A percentile compares a stretch with the other conserved stretches of the same genome.
Conservation (phyloP, 2,888 invertebrate genomes). For the Zeuzera pyrina region DNA sequence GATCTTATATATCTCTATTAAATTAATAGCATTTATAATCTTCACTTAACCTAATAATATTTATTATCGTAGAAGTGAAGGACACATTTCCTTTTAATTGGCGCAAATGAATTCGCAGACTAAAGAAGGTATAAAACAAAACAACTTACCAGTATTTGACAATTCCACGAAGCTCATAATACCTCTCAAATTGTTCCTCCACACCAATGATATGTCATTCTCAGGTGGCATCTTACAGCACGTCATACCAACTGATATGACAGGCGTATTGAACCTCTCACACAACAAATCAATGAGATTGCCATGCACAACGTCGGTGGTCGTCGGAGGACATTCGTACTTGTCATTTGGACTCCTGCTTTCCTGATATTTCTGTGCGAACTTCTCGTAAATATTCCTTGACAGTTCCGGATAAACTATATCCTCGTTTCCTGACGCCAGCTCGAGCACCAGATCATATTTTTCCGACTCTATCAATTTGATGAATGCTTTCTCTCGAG, state of each 20-base stretch:
- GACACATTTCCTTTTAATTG: too few relatives aligned
- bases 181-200: conserved; percentile 78
- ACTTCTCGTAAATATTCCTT: conserved; percentile 57
- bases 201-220: conserved; percentile 77
- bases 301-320: conserved; percentile 41
- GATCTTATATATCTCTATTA: too few relatives aligned
- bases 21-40: too few relatives aligned
- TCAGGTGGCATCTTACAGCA: conserved; percentile 88
- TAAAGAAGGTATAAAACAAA: too few relatives aligned
- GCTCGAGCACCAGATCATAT: conserved; percentile 81
- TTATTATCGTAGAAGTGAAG: too few relatives aligned
- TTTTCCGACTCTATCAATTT: conserved; percentile 76
- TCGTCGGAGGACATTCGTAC: conserved; percentile 34
- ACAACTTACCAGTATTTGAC: conserved; percentile 73
- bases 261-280: conserved; percentile 76
- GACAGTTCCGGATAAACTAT: conserved; percentile 65
- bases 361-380: conserved; percentile 57
- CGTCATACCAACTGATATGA: conserved; percentile 81
- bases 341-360: conserved; percentile 43
- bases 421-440: conserved; percentile 82
- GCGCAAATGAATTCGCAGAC: too few relatives aligned
- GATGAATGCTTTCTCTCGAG: conserved; percentile 75
- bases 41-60: too few relatives aligned
- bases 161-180: conserved; percentile 76
- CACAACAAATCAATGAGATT: conserved; percentile 74